phyloP scores from a whole-genome alignment of 2,113 vertebrate genomes.

The Asarcornis scutulata region DNA sequence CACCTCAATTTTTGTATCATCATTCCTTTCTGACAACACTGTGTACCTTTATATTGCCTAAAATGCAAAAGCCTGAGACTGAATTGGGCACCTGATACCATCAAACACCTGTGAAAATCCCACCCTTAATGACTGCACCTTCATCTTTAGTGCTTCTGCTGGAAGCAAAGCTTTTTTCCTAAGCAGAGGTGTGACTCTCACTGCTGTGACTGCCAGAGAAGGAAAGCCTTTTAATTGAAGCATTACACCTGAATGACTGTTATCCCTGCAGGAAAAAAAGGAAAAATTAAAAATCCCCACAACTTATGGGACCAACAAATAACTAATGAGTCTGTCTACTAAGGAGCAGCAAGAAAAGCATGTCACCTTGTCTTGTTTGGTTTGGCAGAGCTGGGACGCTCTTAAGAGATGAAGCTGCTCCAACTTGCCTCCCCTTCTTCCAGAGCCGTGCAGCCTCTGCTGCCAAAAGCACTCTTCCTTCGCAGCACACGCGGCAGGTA shows the following conservation, averaged over 20 bases:
- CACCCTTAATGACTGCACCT: background rate
- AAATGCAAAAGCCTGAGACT: background rate
- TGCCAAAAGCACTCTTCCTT: slow-evolving; percentile 29
- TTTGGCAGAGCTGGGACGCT: slow-evolving; percentile 38
- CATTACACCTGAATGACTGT: slow-evolving; percentile 28
- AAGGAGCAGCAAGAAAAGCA: background rate
- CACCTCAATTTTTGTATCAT: background rate
- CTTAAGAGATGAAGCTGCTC: slow-evolving; percentile 1
- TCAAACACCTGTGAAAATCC: background rate
- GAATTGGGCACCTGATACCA: background rate
- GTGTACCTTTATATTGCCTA: background rate
- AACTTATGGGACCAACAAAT: background rate
- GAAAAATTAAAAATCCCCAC: background rate
- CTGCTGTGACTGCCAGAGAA: slow-evolving; percentile 8
- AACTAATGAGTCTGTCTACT: background rate
- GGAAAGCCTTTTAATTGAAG: slow-evolving; percentile 45
- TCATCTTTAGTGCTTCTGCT: background rate
- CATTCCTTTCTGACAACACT: background rate
- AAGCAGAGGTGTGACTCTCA: background rate
- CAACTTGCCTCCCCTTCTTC: slow-evolving; percentile 62
- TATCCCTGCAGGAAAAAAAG: slow-evolving; percentile 1
- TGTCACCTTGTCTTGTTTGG: slow-evolving; percentile 23
- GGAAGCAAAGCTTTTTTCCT: background rate
- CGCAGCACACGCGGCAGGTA: background rate
- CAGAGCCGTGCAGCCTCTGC: background rate